Percentiles rank a stretch among this genome's conserved stretches.
Evolutionary conservation across 2,888 invertebrate genomes (phyloP).

Genomic region (Mimas tiliae): DNA sequence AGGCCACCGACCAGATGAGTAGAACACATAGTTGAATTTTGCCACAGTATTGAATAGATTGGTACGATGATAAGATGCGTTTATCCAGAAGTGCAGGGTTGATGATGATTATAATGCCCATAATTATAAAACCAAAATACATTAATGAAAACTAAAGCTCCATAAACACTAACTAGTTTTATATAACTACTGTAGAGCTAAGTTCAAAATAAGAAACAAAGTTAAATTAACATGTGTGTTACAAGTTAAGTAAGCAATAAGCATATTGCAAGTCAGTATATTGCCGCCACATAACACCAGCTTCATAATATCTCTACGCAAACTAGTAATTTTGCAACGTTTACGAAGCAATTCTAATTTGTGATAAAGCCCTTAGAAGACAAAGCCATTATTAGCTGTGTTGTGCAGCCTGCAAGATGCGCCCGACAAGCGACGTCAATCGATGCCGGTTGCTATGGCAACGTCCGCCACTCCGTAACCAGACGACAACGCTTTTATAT

Average conservation of each 20-base stretch:
- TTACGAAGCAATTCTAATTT: conserved; percentile 9
- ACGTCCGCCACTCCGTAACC: conserved; percentile 54
- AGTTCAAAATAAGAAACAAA: neutral
- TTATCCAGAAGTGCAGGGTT: no score
- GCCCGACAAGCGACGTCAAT: conserved; percentile 61
- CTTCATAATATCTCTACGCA: neutral
- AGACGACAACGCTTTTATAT: conserved; percentile 28
- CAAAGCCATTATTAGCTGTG: conserved; percentile 65
- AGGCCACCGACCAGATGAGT: no score
- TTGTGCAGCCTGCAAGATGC: conserved; percentile 77
- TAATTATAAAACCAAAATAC: no score
- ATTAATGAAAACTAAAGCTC: no score
- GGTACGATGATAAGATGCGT: no score
- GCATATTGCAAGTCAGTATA: neutral
- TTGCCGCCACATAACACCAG: neutral
- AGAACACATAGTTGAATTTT: no score
- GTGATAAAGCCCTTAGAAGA: conserved; percentile 20
- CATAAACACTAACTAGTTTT: neutral
- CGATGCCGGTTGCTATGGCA: conserved; percentile 73
- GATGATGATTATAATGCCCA: no score
- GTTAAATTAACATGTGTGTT: neutral
- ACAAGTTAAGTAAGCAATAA: neutral
- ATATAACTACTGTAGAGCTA: neutral
- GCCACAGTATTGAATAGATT: no score
- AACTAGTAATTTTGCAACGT: neutral